phyloP scores from a whole-genome alignment of 37 sponge, comb jelly and placozoan species.

The Oopsacas minuta region DNA sequence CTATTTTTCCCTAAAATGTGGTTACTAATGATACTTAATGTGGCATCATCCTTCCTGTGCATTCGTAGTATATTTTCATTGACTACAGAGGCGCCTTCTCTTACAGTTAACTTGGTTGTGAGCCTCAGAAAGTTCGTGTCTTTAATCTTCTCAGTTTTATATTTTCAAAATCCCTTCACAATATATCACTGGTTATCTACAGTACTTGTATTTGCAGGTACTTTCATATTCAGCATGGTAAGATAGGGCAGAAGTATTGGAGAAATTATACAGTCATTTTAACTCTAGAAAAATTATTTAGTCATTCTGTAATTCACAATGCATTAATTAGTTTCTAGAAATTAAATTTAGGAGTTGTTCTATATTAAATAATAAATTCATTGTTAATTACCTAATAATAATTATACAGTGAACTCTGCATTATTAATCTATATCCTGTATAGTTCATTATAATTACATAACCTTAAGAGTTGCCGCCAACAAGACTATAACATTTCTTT shows the following conservation, averaged over 20 bases:
- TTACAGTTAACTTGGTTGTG: slow-evolving; percentile 78
- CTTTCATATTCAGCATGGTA: slow-evolving; percentile 39
- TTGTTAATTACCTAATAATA: too few relatives aligned
- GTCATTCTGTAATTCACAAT: too few relatives aligned
- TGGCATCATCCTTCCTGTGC: slow-evolving; percentile 42
- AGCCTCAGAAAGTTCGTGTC: slow-evolving; percentile 83
- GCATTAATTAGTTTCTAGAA: too few relatives aligned
- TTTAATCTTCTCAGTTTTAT: slow-evolving; percentile 78
- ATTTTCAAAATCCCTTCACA: slow-evolving; percentile 89
- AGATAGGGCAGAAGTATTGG: not conserved
- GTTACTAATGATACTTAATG: slow-evolving; percentile 47
- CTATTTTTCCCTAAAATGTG: slow-evolving; percentile 54
- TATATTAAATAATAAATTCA: too few relatives aligned
- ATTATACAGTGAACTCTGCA: too few relatives aligned
- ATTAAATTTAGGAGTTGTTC: too few relatives aligned
- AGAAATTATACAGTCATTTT: too few relatives aligned
- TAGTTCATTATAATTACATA: too few relatives aligned
- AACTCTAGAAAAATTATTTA: too few relatives aligned
- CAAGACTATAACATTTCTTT: too few relatives aligned
- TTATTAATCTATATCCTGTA: too few relatives aligned
- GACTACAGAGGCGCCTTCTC: slow-evolving; percentile 75
- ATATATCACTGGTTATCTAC: slow-evolving; percentile 75
- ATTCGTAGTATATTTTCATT: slow-evolving; percentile 67
- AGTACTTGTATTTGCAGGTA: slow-evolving; percentile 64
- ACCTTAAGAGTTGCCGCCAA: too few relatives aligned